A percentile compares a stretch with the other conserved stretches of the same genome.
phyloP scores from a whole-genome alignment of 2,113 vertebrate species.

The Ctenodactylus gundi region DNA sequence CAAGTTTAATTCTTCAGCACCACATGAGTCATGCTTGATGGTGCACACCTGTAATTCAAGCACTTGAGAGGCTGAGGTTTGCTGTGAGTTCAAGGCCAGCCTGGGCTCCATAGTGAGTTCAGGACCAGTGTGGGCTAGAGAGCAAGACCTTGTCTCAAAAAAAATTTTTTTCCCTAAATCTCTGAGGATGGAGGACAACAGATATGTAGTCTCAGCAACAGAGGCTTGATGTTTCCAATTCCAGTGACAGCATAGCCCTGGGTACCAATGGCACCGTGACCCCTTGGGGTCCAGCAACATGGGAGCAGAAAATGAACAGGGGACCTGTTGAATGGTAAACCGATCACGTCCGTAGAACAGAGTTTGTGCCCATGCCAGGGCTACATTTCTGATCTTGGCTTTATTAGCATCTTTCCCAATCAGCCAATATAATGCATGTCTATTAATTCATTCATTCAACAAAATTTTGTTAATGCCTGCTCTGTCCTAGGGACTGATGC shows the following conservation, averaged over 20 bases:
- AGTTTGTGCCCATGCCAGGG: neutral
- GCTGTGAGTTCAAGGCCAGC: too few species aligned
- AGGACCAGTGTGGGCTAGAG: too few species aligned
- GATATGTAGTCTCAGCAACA: neutral
- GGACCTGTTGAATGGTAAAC: neutral
- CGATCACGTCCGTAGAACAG: neutral
- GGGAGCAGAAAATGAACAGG: neutral
- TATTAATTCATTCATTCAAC: slow-evolving; percentile 15
- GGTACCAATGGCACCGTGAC: too few species aligned
- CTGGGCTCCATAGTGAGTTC: too few species aligned
- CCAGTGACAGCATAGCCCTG: too few species aligned
- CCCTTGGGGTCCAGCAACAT: neutral
- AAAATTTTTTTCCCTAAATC: neutral
- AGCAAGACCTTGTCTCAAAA: too few species aligned
- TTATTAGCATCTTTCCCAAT: neutral
- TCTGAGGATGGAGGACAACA: neutral
- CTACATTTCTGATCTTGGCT: neutral
- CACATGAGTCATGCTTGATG: too few species aligned
- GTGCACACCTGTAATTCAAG: too few species aligned
- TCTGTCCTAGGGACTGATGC: neutral
- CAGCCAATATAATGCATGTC: neutral
- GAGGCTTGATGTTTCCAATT: too few species aligned
- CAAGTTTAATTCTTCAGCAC: too few species aligned
- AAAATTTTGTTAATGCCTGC: neutral
- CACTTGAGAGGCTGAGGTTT: too few species aligned